phyloP scores from a whole-genome alignment of 2,113 vertebrate species.

The Sturnus vulgaris region DNA sequence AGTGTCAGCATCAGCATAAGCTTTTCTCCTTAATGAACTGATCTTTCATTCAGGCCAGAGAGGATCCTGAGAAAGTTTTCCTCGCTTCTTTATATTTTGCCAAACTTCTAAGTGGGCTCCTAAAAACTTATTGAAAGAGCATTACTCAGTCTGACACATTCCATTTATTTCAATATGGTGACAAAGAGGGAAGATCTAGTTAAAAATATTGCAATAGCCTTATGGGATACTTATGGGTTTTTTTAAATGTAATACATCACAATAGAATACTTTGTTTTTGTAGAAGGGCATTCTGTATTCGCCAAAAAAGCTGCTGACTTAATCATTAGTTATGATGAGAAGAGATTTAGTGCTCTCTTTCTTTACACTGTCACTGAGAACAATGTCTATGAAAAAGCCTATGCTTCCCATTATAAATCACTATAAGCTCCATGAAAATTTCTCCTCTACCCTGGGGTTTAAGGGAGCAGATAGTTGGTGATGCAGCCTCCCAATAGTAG shows the following conservation, averaged over 20 bases:
- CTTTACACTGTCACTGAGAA: constrained; percentile 76
- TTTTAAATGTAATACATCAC: constrained; percentile 65
- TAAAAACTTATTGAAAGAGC: constrained; percentile 67
- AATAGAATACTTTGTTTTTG: constrained; percentile 74
- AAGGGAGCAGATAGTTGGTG: constrained; percentile 53
- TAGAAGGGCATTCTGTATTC: constrained; percentile 52
- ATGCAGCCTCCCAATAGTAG: constrained; percentile 20
- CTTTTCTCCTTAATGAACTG: constrained; percentile 54
- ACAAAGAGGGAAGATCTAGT: constrained; percentile 69
- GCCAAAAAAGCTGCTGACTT: constrained; percentile 67
- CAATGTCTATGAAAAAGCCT: constrained; percentile 70
- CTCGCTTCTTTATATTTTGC: constrained; percentile 61
- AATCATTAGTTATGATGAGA: constrained; percentile 74
- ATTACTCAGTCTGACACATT: constrained; percentile 67
- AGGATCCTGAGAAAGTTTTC: constrained; percentile 71
- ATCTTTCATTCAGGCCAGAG: constrained; percentile 62
- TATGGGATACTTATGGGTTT: constrained; percentile 55
- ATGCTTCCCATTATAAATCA: constrained; percentile 77
- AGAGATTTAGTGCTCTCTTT: constrained; percentile 74
- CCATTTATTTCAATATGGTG: constrained; percentile 66
- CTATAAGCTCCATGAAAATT: constrained; percentile 77
- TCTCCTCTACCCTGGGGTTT: constrained; percentile 67
- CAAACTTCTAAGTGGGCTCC: constrained; percentile 48
- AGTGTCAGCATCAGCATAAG: constrained; percentile 61
- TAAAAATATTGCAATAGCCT: constrained; percentile 68